These are phyloP conservation scores for Prorops nasuta DNA, from an alignment of 1,140 invertebrate genomes.

Conservation along the genomic window DNA sequence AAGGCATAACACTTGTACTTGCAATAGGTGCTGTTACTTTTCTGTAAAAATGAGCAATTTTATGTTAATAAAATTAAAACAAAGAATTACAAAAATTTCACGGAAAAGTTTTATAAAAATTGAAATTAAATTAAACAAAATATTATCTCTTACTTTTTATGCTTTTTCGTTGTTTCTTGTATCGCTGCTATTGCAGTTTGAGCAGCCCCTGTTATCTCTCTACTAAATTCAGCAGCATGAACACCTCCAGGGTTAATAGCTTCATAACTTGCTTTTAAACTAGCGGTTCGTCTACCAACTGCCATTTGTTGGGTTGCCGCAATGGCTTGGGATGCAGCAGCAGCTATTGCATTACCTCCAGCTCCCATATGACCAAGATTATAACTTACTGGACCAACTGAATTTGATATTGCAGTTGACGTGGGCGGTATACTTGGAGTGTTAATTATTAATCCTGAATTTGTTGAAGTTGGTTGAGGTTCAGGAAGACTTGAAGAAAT, in stretches of 20 bases:
- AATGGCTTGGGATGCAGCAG: conserved; percentile 93
- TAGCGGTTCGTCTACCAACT: conserved; percentile 88
- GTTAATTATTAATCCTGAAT: conserved; percentile 48
- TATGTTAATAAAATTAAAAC: neutral
- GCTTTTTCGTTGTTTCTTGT: conserved; percentile 67
- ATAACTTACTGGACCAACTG: conserved; percentile 59
- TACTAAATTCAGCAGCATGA: conserved; percentile 58
- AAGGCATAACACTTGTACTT: conserved; percentile 46
- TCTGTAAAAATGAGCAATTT: too few species aligned
- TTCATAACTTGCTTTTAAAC: conserved; percentile 92
- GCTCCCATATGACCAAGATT: conserved; percentile 70
- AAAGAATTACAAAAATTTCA: neutral
- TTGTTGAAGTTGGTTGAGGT: conserved; percentile 47
- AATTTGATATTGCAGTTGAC: conserved; percentile 48
- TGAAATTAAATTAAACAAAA: too few species aligned
- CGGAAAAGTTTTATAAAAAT: neutral
- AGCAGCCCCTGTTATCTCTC: conserved; percentile 74
- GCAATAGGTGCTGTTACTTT: conserved; percentile 50
- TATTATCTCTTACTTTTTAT: conserved; percentile 60
- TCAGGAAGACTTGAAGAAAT: conserved; percentile 44
- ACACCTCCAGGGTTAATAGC: conserved; percentile 71
- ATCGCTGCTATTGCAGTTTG: conserved; percentile 76
- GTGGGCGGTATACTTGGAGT: conserved; percentile 36
- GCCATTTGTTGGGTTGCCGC: conserved; percentile 97
- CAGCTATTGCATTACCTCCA: conserved; percentile 86